Base-by-base conservation (phyloP, 2,888 invertebrate genomes). In the Caenorhabditis macrosperma region DNA sequence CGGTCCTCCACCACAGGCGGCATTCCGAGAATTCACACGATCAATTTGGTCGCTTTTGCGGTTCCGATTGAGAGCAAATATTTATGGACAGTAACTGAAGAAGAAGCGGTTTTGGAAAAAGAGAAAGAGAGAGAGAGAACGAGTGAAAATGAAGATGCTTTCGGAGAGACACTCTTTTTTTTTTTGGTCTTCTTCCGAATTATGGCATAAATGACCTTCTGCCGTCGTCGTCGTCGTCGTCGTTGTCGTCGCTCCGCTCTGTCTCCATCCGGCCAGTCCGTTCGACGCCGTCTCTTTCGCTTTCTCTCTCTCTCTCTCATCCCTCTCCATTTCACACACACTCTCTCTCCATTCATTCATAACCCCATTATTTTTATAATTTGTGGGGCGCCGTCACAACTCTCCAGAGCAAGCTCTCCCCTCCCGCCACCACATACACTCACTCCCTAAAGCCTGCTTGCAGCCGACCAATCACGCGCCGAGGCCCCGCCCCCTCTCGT, bases 401-500 rank as follows among this genome's bases (percentile, higher is more conserved):
- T 46, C 57, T 12, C 22, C 35, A 3, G 4, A 38, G 38, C 38
- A 38, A 38, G 38, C 54, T 30, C 17, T 41, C 17, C 22, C 26
- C 17, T 35, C 38, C 52, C 22, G 7, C 15, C 69, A 30, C n/a
- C n/a, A n/a, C n/a, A n/a, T n/a, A n/a, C n/a, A n/a, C n/a, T n/a
- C n/a, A n/a, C n/a, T n/a, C 30, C 22, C 50, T 12, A 59, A 48
- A 35, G 9, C 38, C 33, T 24, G 33, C 28, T 44, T 66, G 66
- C 75, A 66, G 64, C 60, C 66, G 46, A 61, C 78, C 78, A 74
- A 78, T 74, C 67, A 33, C 10, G 1, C 12, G 38, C 46, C 30
- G 44, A 50, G 78, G 78, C 69, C 48, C 57, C 81, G 81, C 78
- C 81, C 75, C 30, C 60, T 44, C 41, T 38, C n/a, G n/a, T n/a